Evolutionary conservation across 2,113 vertebrate species (phyloP), one percentile per base, ranked within the genome.

Genomic region (Colistium nudipinnis): DNA sequence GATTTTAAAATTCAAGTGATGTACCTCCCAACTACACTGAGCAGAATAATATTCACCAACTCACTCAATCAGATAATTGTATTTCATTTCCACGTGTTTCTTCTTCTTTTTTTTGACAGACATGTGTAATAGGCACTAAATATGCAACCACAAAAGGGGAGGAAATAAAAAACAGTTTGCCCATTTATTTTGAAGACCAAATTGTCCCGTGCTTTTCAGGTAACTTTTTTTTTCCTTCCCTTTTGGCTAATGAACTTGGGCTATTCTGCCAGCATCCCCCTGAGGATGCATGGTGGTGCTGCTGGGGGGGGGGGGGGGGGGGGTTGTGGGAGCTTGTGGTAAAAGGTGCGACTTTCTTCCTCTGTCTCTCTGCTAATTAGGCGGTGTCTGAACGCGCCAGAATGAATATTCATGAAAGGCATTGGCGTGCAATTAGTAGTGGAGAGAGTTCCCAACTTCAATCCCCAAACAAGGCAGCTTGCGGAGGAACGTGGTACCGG

Each of bases 401-500:
- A 77, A 94, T 94, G 92, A 93, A 94, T 93, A 93, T 93, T 94
- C 93, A 94, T 94, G 91, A 70, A 82, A 51, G 82, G 88, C 87
- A 90, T 87, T 83, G 76, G 81, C 83, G 76, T 82, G 91, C 93
- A 93, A 93, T 94, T 94, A 94, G 91, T 88, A 88, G 88, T 76
- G 83, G 84, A 90, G 87, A 89, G 91, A 92, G 89, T 90, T 90
- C 89, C 86, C 82, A 90, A 92, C 90, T 92, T 93, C 90, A 92
- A 92, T 91, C 88, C 88, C 91, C 77, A 91, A 90, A 92, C 90
- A 93, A 89, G 71, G 80, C 81, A 67, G 82, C 84, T 83, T 51
- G 81, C 80, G 64, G 70, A 80, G 85, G 85, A 89, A 84, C 78
- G 59, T 82, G 88, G 72, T 73, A 79, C 71, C 78, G 72, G 80